Evolutionary conservation across 2,797 vertebrate genomes (phyloP).

Genomic region (Bryconaethiops microstoma): DNA sequence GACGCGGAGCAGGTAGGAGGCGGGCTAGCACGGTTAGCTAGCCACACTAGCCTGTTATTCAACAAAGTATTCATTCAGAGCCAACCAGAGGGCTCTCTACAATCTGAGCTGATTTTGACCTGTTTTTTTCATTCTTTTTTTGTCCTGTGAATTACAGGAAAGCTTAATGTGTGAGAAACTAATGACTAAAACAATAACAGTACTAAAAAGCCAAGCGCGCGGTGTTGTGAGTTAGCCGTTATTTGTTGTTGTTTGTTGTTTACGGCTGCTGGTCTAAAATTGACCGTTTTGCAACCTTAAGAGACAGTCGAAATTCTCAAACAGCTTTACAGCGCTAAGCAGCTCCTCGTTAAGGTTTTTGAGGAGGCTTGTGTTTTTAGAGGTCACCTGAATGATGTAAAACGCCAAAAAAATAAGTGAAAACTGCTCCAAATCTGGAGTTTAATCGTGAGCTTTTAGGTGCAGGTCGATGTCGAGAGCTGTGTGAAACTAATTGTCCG

Average conservation of each 20-base stretch:
- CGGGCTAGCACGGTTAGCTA: conserved; percentile 51
- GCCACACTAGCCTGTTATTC: conserved; percentile 53
- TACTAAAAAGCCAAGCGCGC: conserved; percentile 10
- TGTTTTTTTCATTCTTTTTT: not conserved
- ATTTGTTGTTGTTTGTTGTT: not conserved
- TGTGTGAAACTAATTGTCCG: not conserved
- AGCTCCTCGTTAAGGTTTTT: not conserved
- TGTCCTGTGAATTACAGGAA: not conserved
- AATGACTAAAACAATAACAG: not conserved
- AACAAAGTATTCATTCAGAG: conserved; percentile 32
- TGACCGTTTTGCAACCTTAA: conserved; percentile 20
- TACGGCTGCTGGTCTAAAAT: conserved; percentile 8
- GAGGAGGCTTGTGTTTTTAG: conserved; percentile 7
- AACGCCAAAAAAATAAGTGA: conserved; percentile 9
- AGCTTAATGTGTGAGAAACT: conserved; percentile 10
- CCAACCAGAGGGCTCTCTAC: not conserved
- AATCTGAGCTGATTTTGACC: not conserved
- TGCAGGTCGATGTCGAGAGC: no score
- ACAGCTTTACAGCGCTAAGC: conserved; percentile 4
- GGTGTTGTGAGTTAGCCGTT: not conserved
- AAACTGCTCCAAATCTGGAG: no score
- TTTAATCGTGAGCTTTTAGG: not conserved
- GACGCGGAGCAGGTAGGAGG: conserved; percentile 54
- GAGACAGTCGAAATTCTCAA: conserved; percentile 32
- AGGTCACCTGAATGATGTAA: conserved; percentile 18